Conservation (phyloP, 2,888 invertebrate species). For the Leptopilina drosophilae region DNA sequence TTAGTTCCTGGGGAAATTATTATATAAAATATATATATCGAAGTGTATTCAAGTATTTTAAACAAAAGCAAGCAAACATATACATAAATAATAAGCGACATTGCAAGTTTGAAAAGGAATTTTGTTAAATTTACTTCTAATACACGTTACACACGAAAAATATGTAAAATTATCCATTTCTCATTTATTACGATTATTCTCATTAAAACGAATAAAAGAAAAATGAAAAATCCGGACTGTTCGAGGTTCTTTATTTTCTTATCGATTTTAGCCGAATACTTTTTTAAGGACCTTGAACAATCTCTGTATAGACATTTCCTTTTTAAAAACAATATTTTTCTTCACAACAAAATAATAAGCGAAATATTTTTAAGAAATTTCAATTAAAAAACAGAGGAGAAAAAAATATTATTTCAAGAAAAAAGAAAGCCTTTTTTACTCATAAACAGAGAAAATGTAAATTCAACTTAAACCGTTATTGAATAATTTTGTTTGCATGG, state of each 20-base stretch:
- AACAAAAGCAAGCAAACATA: conserved; percentile 34
- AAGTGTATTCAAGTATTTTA: conserved; percentile 1
- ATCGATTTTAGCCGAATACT: conserved; percentile 13
- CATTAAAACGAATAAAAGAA: neutral
- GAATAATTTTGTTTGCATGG: neutral
- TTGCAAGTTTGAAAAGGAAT: neutral
- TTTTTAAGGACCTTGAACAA: conserved; percentile 14
- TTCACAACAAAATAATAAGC: neutral
- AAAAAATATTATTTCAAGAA: conserved; percentile 7
- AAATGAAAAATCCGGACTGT: neutral
- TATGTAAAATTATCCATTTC: neutral
- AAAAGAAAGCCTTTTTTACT: neutral
- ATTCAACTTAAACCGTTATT: conserved; percentile 10
- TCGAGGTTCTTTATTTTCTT: conserved; percentile 20
- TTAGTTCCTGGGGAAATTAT: too few relatives aligned
- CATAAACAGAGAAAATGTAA: conserved; percentile 8
- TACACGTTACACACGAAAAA: neutral
- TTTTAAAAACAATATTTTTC: neutral
- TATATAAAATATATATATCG: too few relatives aligned
- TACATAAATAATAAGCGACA: neutral
- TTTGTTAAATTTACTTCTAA: neutral
- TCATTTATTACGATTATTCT: neutral
- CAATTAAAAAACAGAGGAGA: neutral
- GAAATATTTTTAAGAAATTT: neutral
- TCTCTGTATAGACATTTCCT: neutral